phyloP scores from a whole-genome alignment of 2,113 vertebrate genomes.

The Tyrannus savana region DNA sequence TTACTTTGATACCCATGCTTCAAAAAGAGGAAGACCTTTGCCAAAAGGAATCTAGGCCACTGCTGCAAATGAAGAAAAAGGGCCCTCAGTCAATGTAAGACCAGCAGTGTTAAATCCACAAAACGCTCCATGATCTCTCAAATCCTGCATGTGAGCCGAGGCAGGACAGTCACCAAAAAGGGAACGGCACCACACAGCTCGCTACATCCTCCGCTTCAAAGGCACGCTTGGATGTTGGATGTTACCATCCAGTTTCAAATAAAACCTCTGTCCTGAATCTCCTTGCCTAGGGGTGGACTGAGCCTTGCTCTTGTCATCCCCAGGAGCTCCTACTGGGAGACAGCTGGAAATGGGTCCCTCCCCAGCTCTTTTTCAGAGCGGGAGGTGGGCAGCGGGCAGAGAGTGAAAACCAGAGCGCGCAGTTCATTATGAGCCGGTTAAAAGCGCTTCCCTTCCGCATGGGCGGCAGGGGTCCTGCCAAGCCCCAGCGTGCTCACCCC shows the following conservation, averaged over 20 bases:
- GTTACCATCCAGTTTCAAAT: background rate
- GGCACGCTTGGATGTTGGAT: background rate
- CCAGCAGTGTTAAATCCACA: background rate
- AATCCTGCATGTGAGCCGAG: background rate
- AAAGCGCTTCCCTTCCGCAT: background rate
- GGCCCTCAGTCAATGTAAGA: background rate
- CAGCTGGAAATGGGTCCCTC: background rate
- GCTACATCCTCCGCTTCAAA: background rate
- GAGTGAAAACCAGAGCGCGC: background rate
- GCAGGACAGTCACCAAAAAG: background rate
- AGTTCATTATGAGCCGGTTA: background rate
- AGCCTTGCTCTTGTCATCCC: background rate
- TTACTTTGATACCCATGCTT: background rate
- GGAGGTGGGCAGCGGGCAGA: background rate
- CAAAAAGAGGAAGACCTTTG: background rate
- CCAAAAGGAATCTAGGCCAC: background rate
- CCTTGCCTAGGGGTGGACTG: background rate
- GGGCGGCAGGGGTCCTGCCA: background rate
- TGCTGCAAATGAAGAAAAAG: background rate
- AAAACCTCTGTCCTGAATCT: background rate
- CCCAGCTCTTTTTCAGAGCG: background rate
- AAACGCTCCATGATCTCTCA: accelerated
- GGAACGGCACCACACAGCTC: background rate
- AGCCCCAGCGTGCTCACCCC: background rate
- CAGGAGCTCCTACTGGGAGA: background rate